These are phyloP conservation scores for Podargus strigoides DNA, from an alignment of 2,797 vertebrate genomes.

Conservation along the genomic window DNA sequence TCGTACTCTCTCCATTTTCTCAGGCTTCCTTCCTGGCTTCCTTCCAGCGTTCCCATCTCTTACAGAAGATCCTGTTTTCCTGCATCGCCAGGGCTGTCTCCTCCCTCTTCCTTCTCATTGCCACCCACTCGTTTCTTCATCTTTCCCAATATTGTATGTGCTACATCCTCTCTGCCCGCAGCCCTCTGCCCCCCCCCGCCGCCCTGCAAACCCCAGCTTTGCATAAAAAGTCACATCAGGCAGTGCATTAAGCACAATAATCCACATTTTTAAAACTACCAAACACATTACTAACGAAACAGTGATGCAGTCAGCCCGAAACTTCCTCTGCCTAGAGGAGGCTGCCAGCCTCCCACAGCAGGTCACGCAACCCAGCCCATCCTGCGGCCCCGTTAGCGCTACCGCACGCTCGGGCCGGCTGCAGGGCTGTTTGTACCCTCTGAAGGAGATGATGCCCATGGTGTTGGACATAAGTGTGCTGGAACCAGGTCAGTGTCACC, in stretches of 20 bases:
- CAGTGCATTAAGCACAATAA: neutral
- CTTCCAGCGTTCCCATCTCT: conserved; percentile 47
- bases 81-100: conserved; percentile 23
- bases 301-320: neutral
- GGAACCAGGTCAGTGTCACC: neutral
- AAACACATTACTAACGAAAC: neutral
- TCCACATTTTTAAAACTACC: neutral
- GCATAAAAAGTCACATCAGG: no score
- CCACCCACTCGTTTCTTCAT: conserved; percentile 35
- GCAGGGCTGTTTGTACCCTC: neutral
- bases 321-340: neutral
- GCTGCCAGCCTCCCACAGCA: neutral
- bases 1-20: conserved; percentile 36
- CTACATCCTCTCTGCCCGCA: neutral
- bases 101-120: conserved; percentile 59
- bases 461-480: accelerated
- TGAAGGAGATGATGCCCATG: neutral
- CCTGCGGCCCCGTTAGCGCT: neutral
- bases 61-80: conserved; percentile 57
- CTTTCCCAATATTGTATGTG: conserved; percentile 31
- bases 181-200: neutral
- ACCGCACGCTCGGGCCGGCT: neutral
- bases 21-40: conserved; percentile 63
- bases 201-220: no score
- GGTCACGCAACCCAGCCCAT: neutral